Base-by-base conservation (phyloP, 1,140 invertebrate species). In the Lepidurus apus region DNA sequence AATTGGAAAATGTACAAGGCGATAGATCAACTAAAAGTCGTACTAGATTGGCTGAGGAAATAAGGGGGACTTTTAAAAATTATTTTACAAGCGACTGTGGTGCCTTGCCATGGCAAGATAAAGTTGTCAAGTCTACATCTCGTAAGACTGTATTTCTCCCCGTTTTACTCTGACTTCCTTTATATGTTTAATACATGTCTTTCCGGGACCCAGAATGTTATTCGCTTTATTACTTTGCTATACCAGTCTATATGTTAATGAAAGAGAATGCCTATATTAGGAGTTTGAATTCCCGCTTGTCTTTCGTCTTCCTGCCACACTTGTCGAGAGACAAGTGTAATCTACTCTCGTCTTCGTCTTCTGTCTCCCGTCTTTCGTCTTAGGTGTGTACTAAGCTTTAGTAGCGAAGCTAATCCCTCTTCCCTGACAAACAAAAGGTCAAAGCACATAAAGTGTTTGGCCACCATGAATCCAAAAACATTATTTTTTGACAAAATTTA, bases 221-320 rank as follows among this genome's bases (percentile, higher is more conserved):
- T 24, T 74, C 42, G 13, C 42, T 74, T 74, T 13, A 74, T 74
- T 10, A 13, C 1, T 1, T 43, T 42, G 42, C 42, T 2, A 47
- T 47, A 47, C 45, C 45, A 47, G 45, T 47, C 1, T 47, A 47
- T 47, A 47, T 47, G 45, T 1, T 47, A 1, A 17, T 47, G 45
- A 47, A 47, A 47, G 45, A 47, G 1, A 47, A 47, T 47, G 82
- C 80, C 77, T 82, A 82, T 77, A 80, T 75, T 1, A 26, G 26
- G 26, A n/a, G 26, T 26, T 26, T 26, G 26, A 26, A 26, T 26
- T 26, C 26, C 26, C 26, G 26, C 26, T 1, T 26, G 26, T 26
- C 26, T 26, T 26, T 1, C 26, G 26, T 26, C 26, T 26, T 26
- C 26, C 26, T 26, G 26, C 26, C 26, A 26, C 26, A 26, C 26